phyloP scores from a whole-genome alignment of 2,113 vertebrate species.

The Poecilia latipinna region DNA sequence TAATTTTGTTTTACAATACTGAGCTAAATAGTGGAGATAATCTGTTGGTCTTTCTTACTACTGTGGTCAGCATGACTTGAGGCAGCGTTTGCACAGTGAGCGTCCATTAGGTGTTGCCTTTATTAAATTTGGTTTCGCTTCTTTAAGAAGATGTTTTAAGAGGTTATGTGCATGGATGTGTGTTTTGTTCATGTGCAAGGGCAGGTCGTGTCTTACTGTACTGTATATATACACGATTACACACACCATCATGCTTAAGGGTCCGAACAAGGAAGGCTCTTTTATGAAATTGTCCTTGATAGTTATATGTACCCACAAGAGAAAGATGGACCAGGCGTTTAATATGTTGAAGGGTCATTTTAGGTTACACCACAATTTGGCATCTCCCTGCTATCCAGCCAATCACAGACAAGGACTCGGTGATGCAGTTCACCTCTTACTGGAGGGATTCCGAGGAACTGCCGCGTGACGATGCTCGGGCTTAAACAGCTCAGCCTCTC shows the following conservation, averaged over 20 bases:
- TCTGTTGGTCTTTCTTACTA: not conserved
- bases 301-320: constrained; percentile 11
- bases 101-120: constrained; percentile 47
- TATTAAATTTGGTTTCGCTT: constrained; percentile 54
- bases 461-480: constrained; percentile 82
- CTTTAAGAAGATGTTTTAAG: constrained; percentile 8
- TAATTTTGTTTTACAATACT: not conserved
- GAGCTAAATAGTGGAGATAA: not conserved
- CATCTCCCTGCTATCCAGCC: constrained; percentile 77
- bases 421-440: constrained; percentile 83
- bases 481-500: constrained; percentile 79
- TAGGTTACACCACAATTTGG: constrained; percentile 69
- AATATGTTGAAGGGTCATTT: constrained; percentile 82
- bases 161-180: constrained; percentile 15
- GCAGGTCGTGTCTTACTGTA: constrained; percentile 39
- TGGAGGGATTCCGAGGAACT: constrained; percentile 92
- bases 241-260: not conserved
- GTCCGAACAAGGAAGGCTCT: constrained; percentile 3
- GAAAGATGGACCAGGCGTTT: constrained; percentile 54
- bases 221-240: not conserved
- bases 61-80: constrained; percentile 16
- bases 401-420: constrained; percentile 82
- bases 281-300: constrained; percentile 47
- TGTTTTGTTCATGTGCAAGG: constrained; percentile 31
- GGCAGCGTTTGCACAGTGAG: constrained; percentile 48